Evolutionary conservation across 2,888 invertebrate genomes (phyloP), one percentile per base, ranked within the genome.

Genomic region (Ochropleura leucogaster): DNA sequence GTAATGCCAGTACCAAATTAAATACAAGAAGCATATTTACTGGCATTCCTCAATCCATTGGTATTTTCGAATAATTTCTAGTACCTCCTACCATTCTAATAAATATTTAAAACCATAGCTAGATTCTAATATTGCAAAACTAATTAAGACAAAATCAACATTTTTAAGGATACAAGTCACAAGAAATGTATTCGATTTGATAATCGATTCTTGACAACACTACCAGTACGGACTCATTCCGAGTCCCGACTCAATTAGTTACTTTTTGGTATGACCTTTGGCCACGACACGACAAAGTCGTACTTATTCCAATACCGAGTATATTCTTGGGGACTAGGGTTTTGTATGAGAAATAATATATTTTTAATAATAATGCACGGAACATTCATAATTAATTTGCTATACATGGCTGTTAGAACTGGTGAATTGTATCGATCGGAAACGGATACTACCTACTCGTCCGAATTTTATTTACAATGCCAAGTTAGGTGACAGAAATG

Each of bases 191-290:
- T 65, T 79, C 81, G 79, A 76, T 69, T 76, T 55, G 4, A 60
- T 44, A 10, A 76, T 66, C 79, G 75, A 79, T 81, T 69, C 1
- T 51, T 40, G 42, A n/a, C 44, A 75, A 46, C 20, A 66, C 51
- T 44, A 69, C 79, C 76, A 57, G 77, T 79, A 76, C 40, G 44
- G 3, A 76, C 77, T 70, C 49, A 65, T 81, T 66, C 53, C 47
- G 47, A 75, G 78, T 75, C 78, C 2, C 2, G 60, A 46, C 49
- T 77, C 77, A 77, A 77, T 77, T 75, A 68, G 68, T 53, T 79
- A 59, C 68, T 68, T 80, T 79, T 75, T 79, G 68, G 76, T 75
- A 69, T 80, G 79, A 79, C 81, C 79, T 79, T 79, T 79, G 81
- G 69, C 64, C 81, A 69, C 69, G 40, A 80, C 63, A 59, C 42